Percentiles rank a stretch among this genome's conserved stretches.
phyloP scores from a whole-genome alignment of 2,797 vertebrate genomes.

The Diceros bicornis region DNA sequence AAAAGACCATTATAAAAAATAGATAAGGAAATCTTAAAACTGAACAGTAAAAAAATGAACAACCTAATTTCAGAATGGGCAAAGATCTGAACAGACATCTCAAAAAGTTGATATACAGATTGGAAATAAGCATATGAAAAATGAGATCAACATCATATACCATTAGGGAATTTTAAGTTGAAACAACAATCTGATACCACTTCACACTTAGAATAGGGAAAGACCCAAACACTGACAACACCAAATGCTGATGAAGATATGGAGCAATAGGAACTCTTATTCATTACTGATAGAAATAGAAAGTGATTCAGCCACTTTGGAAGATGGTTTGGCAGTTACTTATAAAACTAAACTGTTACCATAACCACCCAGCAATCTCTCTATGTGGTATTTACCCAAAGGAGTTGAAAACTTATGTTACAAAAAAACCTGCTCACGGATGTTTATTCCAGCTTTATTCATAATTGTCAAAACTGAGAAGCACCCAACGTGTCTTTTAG shows the following conservation, averaged over 20 bases:
- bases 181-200: background rate
- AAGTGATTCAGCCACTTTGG: background rate
- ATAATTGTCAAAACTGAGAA: background rate
- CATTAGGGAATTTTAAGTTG: background rate
- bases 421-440: background rate
- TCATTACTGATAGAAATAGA: background rate
- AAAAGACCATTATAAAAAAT: background rate
- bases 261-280: background rate
- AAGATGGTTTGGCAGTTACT: background rate
- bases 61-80: background rate
- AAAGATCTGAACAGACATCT: background rate
- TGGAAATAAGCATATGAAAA: background rate
- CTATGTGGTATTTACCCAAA: background rate
- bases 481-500: background rate
- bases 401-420: background rate
- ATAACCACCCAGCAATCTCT: background rate
- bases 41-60: background rate
- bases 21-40: background rate
- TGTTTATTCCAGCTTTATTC: background rate
- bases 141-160: background rate
- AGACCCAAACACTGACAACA: background rate
- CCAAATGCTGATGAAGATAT: background rate
- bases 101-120: background rate
- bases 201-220: background rate
- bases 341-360: background rate